These are phyloP conservation scores for Bradypodion ventrale DNA, from an alignment of 2,797 vertebrate species.

Conservation along the genomic window DNA sequence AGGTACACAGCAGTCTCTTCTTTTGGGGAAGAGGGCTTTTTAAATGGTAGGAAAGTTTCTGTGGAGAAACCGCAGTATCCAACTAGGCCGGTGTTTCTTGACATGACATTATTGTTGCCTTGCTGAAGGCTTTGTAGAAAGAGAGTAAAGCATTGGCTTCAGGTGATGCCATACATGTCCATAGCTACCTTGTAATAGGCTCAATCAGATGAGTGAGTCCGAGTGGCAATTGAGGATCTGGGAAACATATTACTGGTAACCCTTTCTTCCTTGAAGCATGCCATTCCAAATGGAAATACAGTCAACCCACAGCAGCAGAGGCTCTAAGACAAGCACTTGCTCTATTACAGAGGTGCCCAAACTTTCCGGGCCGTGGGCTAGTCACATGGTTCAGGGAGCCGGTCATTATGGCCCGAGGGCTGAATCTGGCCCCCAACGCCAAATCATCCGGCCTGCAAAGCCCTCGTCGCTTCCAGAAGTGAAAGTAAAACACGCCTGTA, in stretches of 20 bases:
- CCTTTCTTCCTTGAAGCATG: conserved; percentile 58
- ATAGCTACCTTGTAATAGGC: neutral
- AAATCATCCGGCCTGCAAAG: too few species aligned
- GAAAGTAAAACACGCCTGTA: too few species aligned
- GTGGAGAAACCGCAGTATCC: neutral
- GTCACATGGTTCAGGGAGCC: too few species aligned
- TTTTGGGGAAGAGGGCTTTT: neutral
- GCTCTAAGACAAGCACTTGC: too few species aligned
- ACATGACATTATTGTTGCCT: neutral
- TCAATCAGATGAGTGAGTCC: neutral
- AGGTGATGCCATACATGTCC: neutral
- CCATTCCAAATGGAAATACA: conserved; percentile 31
- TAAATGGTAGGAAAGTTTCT: neutral
- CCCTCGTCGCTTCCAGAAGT: too few species aligned
- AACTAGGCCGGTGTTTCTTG: neutral
- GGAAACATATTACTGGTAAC: conserved; percentile 42
- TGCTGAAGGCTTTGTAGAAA: neutral
- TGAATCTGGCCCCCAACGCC: too few species aligned
- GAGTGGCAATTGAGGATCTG: neutral
- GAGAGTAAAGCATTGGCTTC: neutral
- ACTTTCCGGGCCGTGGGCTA: too few species aligned
- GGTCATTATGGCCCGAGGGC: too few species aligned
- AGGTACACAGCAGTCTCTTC: neutral
- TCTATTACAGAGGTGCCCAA: too few species aligned
- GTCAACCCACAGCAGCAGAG: neutral